Conservation (phyloP, 2,113 vertebrate species). For the Festucalex cinctus region DNA sequence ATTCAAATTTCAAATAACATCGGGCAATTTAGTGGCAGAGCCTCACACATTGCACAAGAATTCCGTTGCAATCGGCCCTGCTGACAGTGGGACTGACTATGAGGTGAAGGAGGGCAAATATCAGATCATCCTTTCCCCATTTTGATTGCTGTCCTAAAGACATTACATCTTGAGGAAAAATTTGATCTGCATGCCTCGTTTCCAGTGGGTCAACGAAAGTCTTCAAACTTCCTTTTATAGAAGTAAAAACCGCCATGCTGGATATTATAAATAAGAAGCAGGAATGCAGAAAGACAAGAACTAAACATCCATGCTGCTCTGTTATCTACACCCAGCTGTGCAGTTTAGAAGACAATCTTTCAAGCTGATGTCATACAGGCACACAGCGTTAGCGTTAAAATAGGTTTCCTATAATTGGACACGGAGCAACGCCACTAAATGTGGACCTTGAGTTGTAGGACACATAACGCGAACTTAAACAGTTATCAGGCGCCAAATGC, state of each 20-base stretch:
- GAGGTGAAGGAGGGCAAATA: neutral
- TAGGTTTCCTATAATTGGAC: slow-evolving; percentile 16
- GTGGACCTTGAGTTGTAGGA: slow-evolving; percentile 8
- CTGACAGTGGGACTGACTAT: neutral
- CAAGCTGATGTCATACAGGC: slow-evolving; percentile 59
- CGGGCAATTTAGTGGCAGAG: neutral
- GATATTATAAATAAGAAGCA: slow-evolving; percentile 67
- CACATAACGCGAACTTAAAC: slow-evolving; percentile 2
- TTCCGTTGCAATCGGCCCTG: neutral
- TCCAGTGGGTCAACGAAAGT: slow-evolving; percentile 27
- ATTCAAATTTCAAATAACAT: neutral
- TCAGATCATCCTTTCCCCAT: slow-evolving; percentile 29
- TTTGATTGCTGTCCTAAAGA: slow-evolving; percentile 45
- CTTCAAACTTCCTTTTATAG: slow-evolving; percentile 70
- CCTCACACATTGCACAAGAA: neutral
- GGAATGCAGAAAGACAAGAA: slow-evolving; percentile 66
- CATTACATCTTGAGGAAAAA: slow-evolving; percentile 46
- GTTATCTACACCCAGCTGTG: slow-evolving; percentile 60
- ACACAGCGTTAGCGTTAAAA: slow-evolving; percentile 41
- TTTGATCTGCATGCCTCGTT: neutral
- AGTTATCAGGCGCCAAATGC: neutral
- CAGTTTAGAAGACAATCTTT: slow-evolving; percentile 40
- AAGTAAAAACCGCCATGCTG: slow-evolving; percentile 44
- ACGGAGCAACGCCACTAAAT: slow-evolving; percentile 4
- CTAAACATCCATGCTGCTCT: slow-evolving; percentile 58